Base-by-base conservation (phyloP, 1,140 invertebrate species). In the Hyles vespertilio region DNA sequence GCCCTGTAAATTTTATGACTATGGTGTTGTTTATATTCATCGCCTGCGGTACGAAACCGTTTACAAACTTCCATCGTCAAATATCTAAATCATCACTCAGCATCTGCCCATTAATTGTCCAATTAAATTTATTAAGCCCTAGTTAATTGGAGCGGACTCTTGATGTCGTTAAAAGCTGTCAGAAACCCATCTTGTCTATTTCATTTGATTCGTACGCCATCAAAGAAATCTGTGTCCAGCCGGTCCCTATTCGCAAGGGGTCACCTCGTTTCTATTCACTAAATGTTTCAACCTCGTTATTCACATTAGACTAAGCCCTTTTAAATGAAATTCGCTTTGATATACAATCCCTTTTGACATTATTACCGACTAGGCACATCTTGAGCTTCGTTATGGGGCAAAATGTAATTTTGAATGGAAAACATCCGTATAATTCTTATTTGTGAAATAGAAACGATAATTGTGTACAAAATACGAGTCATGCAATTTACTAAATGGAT, bases 291-390 rank as follows among this genome's bases (percentile, higher is more conserved):
- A 75, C 72, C 64, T 83, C 70, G 77, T 81, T 80, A 77, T 81
- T 80, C 74, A 69, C 63, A 74, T 84, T 77, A 77, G 77, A 78
- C 62, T 74, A 71, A 78, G 73, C 67, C 74, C 77, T 79, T 84
- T 82, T 70, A 76, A 72, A 84, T 62, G 56, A 58, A 47, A 58
- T 60, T 56, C 65, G 69, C 73, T 81, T 79, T 81, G 70, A 72
- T 77, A 75, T 77, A 74, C 64, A 56, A 71, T 59, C 63, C 63
- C 61, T 66, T 72, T 77, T 72, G 64, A 65, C 72, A 68, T 51
- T 69, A 61, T 60, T 61, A 40, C 66, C 70, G 66, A 58, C 51
- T 67, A 58, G 63, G 59, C 59, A 46, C 43, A 64, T 53, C 57
- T 64, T 56, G 33, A 51, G 45, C 48, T 12, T 54, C 43, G 7